Evolutionary conservation across 2,888 invertebrate species (phyloP).

Genomic region (Microplitis manilae): DNA sequence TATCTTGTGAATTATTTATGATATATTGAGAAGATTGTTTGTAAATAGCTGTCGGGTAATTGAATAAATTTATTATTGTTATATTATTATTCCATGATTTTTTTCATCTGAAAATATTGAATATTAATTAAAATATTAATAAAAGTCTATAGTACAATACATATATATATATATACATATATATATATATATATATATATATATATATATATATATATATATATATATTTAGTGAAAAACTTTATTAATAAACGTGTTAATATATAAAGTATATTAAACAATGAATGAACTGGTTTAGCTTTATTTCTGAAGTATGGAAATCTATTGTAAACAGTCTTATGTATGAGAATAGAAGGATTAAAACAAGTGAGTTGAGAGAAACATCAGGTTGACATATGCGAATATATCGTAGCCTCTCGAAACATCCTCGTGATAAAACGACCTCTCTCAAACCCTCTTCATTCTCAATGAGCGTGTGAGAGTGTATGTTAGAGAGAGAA

Average conservation of each 20-base stretch:
- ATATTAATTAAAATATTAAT: no score
- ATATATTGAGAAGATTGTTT: no score
- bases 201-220: no score
- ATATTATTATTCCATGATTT: no score
- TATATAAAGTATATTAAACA: conserved; percentile 20
- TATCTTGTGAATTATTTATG: no score
- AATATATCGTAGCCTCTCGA: conserved; percentile 40
- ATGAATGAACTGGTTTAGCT: conserved; percentile 15
- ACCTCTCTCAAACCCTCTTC: conserved; percentile 22
- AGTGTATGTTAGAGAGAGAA: conserved; percentile 13
- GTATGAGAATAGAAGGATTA: conserved; percentile 7
- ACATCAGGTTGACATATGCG: conserved; percentile 27
- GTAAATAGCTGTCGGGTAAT: no score
- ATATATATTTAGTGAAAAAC: neutral
- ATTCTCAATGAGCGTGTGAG: neutral
- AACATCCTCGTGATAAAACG: conserved; percentile 50
- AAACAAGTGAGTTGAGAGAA: conserved; percentile 13
- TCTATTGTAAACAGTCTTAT: neutral
- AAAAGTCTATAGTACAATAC: no score
- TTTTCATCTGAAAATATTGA: no score
- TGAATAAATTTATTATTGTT: no score
- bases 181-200: no score
- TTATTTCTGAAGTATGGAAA: conserved; percentile 1
- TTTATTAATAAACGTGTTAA: neutral
- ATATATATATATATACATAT: no score